Conservation (phyloP, 2,797 vertebrate genomes). For the Erethizon dorsatum region DNA sequence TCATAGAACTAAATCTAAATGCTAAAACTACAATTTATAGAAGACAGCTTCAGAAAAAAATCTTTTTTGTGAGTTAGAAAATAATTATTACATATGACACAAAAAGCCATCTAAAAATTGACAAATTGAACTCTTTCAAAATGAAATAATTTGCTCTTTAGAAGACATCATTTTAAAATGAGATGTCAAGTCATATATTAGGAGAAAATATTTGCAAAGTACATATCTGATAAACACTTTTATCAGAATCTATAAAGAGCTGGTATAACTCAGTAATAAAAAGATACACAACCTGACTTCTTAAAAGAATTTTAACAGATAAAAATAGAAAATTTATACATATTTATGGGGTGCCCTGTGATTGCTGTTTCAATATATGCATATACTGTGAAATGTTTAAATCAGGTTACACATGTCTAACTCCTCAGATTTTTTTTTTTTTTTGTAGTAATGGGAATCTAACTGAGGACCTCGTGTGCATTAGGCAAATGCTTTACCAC, state of each 20-base stretch:
- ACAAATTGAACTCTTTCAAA: not conserved
- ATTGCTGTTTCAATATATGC: not conserved
- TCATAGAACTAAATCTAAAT: not conserved
- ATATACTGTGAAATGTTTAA: not conserved
- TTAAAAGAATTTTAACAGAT: not conserved
- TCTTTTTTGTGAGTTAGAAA: not conserved
- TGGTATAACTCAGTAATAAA: not conserved
- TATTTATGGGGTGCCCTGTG: not conserved
- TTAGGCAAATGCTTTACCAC: not conserved
- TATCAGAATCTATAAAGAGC: not conserved
- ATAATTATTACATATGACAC: not conserved
- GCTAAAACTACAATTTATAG: not conserved
- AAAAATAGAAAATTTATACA: not conserved
- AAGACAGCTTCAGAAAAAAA: constrained; percentile 30
- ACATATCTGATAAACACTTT: not conserved
- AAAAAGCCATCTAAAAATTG: not conserved
- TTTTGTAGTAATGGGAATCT: not conserved
- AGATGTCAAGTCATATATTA: not conserved
- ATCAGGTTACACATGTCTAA: not conserved
- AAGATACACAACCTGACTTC: not conserved
- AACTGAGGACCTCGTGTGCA: not conserved
- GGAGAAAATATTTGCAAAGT: not conserved
- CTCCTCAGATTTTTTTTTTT: not conserved
- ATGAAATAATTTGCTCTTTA: not conserved
- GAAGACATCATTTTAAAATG: not conserved